Conservation (phyloP, 2,113 vertebrate genomes). For the Takifugu flavidus region DNA sequence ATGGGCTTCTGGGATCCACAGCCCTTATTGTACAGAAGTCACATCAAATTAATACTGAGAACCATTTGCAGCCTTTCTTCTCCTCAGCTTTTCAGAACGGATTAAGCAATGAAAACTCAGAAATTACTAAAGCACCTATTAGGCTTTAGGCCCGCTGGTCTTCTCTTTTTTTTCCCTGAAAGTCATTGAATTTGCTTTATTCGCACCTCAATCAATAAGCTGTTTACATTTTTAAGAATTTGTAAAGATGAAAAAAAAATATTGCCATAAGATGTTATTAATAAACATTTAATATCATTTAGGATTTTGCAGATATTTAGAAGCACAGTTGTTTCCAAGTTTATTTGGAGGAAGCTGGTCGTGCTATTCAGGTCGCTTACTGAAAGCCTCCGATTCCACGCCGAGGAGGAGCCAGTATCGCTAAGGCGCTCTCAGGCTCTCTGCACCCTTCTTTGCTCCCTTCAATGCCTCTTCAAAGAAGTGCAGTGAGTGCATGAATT, state of each 20-base stretch:
- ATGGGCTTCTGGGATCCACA: slow-evolving; percentile 86
- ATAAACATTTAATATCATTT: no score
- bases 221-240: slow-evolving; percentile 38
- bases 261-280: not conserved
- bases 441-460: slow-evolving; percentile 37
- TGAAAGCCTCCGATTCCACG: slow-evolving; percentile 27
- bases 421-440: slow-evolving; percentile 34
- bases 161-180: slow-evolving; percentile 68
- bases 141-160: slow-evolving; percentile 73
- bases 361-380: slow-evolving; percentile 1
- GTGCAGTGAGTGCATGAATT: slow-evolving; percentile 64
- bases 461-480: slow-evolving; percentile 61
- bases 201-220: slow-evolving; percentile 42
- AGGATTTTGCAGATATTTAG: no score
- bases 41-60: slow-evolving; percentile 99
- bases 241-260: slow-evolving; percentile 27
- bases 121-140: slow-evolving; percentile 98
- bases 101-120: slow-evolving; percentile 99
- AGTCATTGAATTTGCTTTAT: slow-evolving; percentile 61
- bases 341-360: not conserved
- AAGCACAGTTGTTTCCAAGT: no score
- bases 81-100: slow-evolving; percentile 96
- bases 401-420: slow-evolving; percentile 23
- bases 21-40: slow-evolving; percentile 98
- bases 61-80: slow-evolving; percentile 97